Evolutionary conservation across 2,888 invertebrate species (phyloP), one percentile per base, ranked within the genome.

Genomic region (Cheiracanthium punctorium): DNA sequence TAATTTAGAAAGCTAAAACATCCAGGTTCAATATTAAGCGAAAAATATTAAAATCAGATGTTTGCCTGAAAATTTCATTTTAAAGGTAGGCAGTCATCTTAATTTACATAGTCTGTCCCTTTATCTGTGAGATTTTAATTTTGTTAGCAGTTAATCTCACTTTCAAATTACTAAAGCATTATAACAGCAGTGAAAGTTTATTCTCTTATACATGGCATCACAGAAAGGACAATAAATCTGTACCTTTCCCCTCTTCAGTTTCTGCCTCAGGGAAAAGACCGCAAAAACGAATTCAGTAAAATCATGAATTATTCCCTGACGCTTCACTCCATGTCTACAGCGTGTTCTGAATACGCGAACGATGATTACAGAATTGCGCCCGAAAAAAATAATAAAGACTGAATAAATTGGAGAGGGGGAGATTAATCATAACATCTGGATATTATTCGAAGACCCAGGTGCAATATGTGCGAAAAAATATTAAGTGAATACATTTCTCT

Each of bases 391-490:
- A 58, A 58, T 4, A 58, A 58, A 58, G 37, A 7, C 10, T 7
- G 58, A 58, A 58, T 58, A 58, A 58, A 58, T 20, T 58, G 24
- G 58, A 24, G 24, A 4, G 58, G 58, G 1, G 24, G 58, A 24
- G 58, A 58, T 58, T 58, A 58, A 58, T 58, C 58, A 24, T 58
- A 58, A 24, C 58, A 58, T 58, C 58, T 58, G 58, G 58, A 58
- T 24, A 24, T 48, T 48, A 48, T 58, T 58, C 5, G 12, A 17
- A 24, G 24, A 58, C 58, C 58, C 58, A 58, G 58, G 58, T 58
- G 58, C 58, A 24, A 58, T 58, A 58, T 58, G 20, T 24, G 24
- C 4, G 17, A 24, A 1, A 24, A 58, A 58, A 37, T 37, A 37
- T 37, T 37, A 37, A 37, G 10, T 37, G 10, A 37, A 37, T n/a